phyloP scores from a whole-genome alignment of 2,113 vertebrate species.

The Clinocottus analis region DNA sequence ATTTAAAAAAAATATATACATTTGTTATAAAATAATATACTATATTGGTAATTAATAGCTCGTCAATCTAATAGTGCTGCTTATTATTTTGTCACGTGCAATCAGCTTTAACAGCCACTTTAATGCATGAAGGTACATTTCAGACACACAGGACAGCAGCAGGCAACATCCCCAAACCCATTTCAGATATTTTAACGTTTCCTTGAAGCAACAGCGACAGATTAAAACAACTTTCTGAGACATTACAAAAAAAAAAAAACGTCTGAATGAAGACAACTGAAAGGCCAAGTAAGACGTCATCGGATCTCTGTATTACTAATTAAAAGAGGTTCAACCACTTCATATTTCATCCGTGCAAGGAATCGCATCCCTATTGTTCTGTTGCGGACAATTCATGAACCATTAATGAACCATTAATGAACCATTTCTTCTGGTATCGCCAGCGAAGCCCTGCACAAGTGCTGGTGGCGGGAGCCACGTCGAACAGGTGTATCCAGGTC shows the following conservation, averaged over 20 bases:
- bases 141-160: too few species aligned
- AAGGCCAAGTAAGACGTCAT: constrained; percentile 30
- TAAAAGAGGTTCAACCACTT: constrained; percentile 62
- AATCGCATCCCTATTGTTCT: constrained; percentile 72
- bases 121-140: neutral
- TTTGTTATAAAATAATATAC: neutral
- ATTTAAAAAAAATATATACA: neutral
- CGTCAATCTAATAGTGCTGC: neutral
- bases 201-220: too few species aligned
- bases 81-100: neutral
- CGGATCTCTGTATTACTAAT: constrained; percentile 68
- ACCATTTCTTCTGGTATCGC: constrained; percentile 60
- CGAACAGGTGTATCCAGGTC: constrained; percentile 76
- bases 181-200: neutral
- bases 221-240: neutral
- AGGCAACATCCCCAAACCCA: neutral
- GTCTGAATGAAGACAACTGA: neutral
- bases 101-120: constrained; percentile 5
- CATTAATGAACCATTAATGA: constrained; percentile 78
- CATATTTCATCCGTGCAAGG: constrained; percentile 63
- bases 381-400: constrained; percentile 70
- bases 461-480: constrained; percentile 49
- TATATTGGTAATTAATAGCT: neutral
- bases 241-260: neutral
- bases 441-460: constrained; percentile 50